Conservation (phyloP, 2,113 vertebrate genomes). For the Etia nguti region DNA sequence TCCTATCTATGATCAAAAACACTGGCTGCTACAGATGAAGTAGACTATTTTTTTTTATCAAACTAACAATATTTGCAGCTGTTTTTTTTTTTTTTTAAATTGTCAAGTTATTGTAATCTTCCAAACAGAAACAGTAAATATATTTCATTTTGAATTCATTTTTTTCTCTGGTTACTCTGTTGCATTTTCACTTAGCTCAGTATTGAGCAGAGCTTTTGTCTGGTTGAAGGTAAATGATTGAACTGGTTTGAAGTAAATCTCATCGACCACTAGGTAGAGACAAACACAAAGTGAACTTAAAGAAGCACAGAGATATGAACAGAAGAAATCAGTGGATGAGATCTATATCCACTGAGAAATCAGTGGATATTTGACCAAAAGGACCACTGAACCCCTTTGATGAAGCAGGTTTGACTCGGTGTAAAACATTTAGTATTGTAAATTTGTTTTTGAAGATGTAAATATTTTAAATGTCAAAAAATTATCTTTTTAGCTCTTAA, state of each 20-base stretch:
- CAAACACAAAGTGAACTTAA: not conserved
- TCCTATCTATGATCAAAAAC: not conserved
- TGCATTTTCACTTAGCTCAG: not conserved
- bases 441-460: not conserved
- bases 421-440: not conserved
- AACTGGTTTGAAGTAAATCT: not conserved
- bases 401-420: not conserved
- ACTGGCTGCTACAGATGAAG: not conserved
- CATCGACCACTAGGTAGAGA: not conserved
- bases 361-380: not conserved
- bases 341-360: fast-evolving
- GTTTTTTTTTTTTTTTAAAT: not conserved
- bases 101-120: too few relatives aligned
- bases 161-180: not conserved
- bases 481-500: not conserved
- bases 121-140: not conserved
- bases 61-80: not conserved
- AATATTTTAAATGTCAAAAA: not conserved
- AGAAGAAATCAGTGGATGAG: not conserved
- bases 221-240: not conserved
- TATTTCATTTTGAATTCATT: not conserved
- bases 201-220: not conserved
- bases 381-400: not conserved
- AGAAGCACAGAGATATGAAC: not conserved
- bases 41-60: not conserved